Base-by-base conservation (phyloP, 1,140 invertebrate species). In the Drosophila rufa region DNA sequence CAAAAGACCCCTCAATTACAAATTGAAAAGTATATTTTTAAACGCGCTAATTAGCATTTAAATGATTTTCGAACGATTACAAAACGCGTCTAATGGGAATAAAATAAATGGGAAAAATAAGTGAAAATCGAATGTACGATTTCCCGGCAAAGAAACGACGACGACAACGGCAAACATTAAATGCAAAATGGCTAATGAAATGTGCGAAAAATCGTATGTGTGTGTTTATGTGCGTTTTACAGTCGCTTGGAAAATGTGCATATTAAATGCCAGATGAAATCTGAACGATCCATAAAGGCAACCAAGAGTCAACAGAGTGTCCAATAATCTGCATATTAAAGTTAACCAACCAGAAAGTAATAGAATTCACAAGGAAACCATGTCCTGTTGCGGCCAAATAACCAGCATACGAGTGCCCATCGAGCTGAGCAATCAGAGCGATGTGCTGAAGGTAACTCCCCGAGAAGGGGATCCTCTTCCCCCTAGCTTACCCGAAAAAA, bases 381-480 rank as follows among this genome's bases (percentile, higher is more conserved):
- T 96, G 95, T 94, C 95, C 82, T 95, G 95, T 91, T 96, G 96
- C 91, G 93, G 93, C 91, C 95, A 94, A 86, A 93, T 94, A 48
- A 92, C 94, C 68, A 95, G 95, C 25, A 95, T 97, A 66, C 94
- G 95, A 77, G 94, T 95, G 67, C 96, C 97, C 53, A 96, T 97
- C 89, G 96, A 96, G 92, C 93, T 97, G 57, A 94, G 90, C 84
- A 95, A 95, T 76, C 97, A 97, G 91, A 97, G 96, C 50, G 96
- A 97, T 84, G 92, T 95, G 75, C 93, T 97, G 60, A 96, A 96
- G 96, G 97, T 97, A 93, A 95, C 94, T 93, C 53, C 30, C 14
- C 19, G 5, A 2, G 22, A 36, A 17, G 14, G 33, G 7, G 14
- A 43, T 19, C 12, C 5, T 14, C 9, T 14, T 47, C 3, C 19